Evolutionary conservation across 1,140 invertebrate genomes (phyloP).

Genomic region (Zaprionus africanus): DNA sequence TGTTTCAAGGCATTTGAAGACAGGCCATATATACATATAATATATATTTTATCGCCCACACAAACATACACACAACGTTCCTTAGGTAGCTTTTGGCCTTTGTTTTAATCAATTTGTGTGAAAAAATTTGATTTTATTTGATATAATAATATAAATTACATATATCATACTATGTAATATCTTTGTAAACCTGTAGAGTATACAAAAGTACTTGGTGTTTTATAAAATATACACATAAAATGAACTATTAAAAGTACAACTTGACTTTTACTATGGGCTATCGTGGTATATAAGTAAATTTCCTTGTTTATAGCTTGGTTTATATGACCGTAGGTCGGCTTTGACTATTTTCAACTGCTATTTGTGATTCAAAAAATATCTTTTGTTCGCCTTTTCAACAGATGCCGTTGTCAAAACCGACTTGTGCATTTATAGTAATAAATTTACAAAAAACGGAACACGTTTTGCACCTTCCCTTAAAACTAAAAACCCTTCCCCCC

Average conservation of each 20-base stretch:
- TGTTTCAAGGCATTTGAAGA: conserved; percentile 11
- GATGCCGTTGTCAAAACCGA: background rate
- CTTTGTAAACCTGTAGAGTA: conserved; percentile 70
- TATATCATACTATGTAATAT: conserved; percentile 57
- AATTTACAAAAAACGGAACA: conserved; percentile 9
- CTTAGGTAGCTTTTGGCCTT: conserved; percentile 35
- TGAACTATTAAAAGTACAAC: conserved; percentile 45
- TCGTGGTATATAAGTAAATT: conserved; percentile 11
- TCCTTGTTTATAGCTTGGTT: background rate
- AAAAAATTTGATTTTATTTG: conserved; percentile 16
- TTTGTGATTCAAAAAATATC: background rate
- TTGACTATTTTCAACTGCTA: background rate
- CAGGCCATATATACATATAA: conserved; percentile 24
- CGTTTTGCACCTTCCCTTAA: conserved; percentile 12
- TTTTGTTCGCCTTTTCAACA: background rate
- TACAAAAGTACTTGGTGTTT: conserved; percentile 72
- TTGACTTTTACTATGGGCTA: conserved; percentile 36
- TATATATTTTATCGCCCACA: conserved; percentile 12
- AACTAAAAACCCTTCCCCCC: conserved; percentile 8
- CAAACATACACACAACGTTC: conserved; percentile 28
- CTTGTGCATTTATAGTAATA: conserved; percentile 2
- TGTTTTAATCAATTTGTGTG: conserved; percentile 21
- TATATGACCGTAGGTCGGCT: background rate
- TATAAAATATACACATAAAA: conserved; percentile 59
- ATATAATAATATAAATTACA: conserved; percentile 27